Conservation (phyloP, 2,797 vertebrate species). For the Pipistrellus pygmaeus region DNA sequence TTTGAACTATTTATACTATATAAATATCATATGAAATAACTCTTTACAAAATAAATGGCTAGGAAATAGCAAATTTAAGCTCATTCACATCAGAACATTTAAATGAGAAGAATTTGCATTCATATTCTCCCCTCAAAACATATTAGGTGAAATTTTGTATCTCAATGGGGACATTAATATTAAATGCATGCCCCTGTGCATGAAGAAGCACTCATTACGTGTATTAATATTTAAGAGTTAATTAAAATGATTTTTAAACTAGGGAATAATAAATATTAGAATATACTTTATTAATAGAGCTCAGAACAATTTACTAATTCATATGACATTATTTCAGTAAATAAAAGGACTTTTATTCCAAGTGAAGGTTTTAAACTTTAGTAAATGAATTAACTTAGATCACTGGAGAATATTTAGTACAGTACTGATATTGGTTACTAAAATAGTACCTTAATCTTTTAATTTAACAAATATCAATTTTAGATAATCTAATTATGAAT, state of each 20-base stretch:
- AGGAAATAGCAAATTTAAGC: neutral
- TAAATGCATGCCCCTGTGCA: neutral
- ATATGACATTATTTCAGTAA: constrained; percentile 20
- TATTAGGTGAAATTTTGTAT: neutral
- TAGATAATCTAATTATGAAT: constrained; percentile 23
- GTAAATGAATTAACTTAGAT: constrained; percentile 7
- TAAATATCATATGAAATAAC: constrained; percentile 11
- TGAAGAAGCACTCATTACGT: constrained; percentile 21
- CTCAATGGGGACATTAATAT: neutral
- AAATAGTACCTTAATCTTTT: neutral
- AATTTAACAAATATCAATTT: neutral
- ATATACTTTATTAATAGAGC: constrained; percentile 19
- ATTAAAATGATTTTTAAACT: constrained; percentile 56
- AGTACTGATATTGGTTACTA: neutral
- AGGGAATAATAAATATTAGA: neutral
- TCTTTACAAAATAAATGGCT: constrained; percentile 50
- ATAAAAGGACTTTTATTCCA: neutral
- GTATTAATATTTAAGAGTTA: neutral
- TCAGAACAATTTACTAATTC: constrained; percentile 39
- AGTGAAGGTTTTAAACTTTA: constrained; percentile 33
- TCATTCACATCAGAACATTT: constrained; percentile 28
- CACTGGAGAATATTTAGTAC: neutral
- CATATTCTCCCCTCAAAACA: neutral
- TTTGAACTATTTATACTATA: neutral
- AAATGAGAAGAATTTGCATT: constrained; percentile 39